These are phyloP conservation scores for Eristalis pertinax DNA, from an alignment of 2,888 invertebrate genomes.

Conservation along the genomic window DNA sequence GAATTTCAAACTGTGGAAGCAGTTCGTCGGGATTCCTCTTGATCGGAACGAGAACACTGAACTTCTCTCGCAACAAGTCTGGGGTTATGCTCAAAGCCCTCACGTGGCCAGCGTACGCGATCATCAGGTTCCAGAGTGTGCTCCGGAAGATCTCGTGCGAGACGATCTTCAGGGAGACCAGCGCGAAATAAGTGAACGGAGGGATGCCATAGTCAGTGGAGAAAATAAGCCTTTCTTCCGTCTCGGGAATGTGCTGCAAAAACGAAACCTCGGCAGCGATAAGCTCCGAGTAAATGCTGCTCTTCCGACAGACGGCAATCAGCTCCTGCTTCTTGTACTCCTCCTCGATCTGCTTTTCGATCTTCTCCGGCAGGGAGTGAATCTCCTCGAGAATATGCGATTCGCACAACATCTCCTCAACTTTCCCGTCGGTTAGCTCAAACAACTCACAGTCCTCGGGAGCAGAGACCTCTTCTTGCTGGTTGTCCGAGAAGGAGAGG, in stretches of 20 bases:
- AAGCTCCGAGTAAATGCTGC: slow-evolving; percentile 65
- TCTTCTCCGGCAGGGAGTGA: slow-evolving; percentile 72
- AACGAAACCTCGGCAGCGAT: slow-evolving; percentile 74
- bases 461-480: slow-evolving; percentile 21
- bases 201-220: slow-evolving; percentile 59
- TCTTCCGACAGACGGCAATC: slow-evolving; percentile 75
- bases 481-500: slow-evolving; percentile 69
- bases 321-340: slow-evolving; percentile 78
- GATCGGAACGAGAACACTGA: slow-evolving; percentile 74
- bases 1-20: slow-evolving; percentile 74
- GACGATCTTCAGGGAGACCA: slow-evolving; percentile 73
- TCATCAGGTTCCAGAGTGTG: slow-evolving; percentile 75
- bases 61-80: slow-evolving; percentile 73
- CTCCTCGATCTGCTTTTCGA: slow-evolving; percentile 74
- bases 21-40: slow-evolving; percentile 40
- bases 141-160: slow-evolving; percentile 72
- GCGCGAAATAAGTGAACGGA: slow-evolving; percentile 73
- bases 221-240: slow-evolving; percentile 55
- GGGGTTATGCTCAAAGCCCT: slow-evolving; percentile 74
- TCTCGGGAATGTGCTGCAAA: slow-evolving; percentile 73
- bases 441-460: slow-evolving; percentile 64
- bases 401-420: slow-evolving; percentile 73
- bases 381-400: slow-evolving; percentile 74
- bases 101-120: slow-evolving; percentile 66
- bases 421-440: slow-evolving; percentile 74